phyloP scores from a whole-genome alignment of 2,888 invertebrate genomes.

The Phengaris alcon region DNA sequence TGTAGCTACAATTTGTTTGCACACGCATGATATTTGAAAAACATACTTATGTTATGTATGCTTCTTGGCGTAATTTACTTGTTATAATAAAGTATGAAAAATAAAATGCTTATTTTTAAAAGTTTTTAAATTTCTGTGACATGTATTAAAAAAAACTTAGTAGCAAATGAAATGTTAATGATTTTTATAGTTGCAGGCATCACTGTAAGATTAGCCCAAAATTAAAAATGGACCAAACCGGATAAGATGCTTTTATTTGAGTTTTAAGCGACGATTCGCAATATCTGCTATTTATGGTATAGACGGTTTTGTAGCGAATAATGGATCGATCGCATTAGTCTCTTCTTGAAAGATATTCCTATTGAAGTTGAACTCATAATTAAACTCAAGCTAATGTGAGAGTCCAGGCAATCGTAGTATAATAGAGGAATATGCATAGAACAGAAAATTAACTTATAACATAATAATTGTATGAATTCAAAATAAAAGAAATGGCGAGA shows the following conservation, averaged over 20 bases:
- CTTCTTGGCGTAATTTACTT: not conserved
- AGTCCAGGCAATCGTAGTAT: conserved; percentile 11
- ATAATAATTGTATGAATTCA: too few relatives aligned
- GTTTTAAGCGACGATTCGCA: not conserved
- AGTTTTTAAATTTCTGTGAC: too few relatives aligned
- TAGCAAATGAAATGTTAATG: not conserved
- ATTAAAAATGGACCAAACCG: conserved; percentile 24
- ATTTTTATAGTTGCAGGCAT: not conserved
- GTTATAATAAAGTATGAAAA: not conserved
- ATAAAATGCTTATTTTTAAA: not conserved
- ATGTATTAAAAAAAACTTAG: too few relatives aligned
- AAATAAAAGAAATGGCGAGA: too few relatives aligned
- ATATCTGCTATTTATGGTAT: not conserved
- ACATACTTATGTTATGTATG: conserved; percentile 9
- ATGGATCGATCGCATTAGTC: not conserved
- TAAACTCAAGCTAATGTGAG: not conserved
- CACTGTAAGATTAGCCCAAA: not conserved
- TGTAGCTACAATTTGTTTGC: not conserved
- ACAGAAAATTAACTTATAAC: too few relatives aligned
- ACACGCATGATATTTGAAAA: not conserved
- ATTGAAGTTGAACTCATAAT: conserved; percentile 1
- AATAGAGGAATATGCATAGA: not conserved
- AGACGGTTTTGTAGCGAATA: not conserved
- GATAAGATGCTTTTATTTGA: conserved; percentile 22
- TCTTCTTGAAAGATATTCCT: not conserved